Conservation (phyloP, 2,797 vertebrate species). For the Tapera naevia region DNA sequence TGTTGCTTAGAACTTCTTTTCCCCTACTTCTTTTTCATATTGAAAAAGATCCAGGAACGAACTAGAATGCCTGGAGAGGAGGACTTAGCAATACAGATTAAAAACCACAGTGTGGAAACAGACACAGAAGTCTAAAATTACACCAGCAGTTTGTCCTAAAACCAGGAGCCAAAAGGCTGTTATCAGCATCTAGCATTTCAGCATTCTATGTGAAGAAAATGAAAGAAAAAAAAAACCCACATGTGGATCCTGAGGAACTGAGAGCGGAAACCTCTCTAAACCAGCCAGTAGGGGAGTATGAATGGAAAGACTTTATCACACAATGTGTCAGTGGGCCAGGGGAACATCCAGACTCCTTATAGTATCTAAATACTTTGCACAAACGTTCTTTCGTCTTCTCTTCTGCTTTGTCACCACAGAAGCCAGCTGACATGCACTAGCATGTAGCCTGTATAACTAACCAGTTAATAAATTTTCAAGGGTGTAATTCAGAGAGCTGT, state of each 20-base stretch:
- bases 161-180: not conserved
- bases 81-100: not conserved
- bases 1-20: not conserved
- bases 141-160: not conserved
- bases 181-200: not conserved
- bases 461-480: not conserved
- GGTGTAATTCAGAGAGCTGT: not conserved
- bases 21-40: not conserved
- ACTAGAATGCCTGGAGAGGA: not conserved
- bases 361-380: not conserved
- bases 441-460: not conserved
- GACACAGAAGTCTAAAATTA: not conserved
- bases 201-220: not conserved
- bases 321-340: too few relatives aligned
- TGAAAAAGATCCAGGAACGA: not conserved
- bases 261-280: not conserved
- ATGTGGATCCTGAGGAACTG: not conserved
- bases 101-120: not conserved
- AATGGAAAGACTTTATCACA: not conserved
- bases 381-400: not conserved
- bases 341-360: not conserved
- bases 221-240: not conserved
- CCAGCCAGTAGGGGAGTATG: not conserved
- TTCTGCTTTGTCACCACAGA: not conserved
- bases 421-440: not conserved